Conservation (phyloP, 2,113 vertebrate genomes). For the Toxotes chatareus region DNA sequence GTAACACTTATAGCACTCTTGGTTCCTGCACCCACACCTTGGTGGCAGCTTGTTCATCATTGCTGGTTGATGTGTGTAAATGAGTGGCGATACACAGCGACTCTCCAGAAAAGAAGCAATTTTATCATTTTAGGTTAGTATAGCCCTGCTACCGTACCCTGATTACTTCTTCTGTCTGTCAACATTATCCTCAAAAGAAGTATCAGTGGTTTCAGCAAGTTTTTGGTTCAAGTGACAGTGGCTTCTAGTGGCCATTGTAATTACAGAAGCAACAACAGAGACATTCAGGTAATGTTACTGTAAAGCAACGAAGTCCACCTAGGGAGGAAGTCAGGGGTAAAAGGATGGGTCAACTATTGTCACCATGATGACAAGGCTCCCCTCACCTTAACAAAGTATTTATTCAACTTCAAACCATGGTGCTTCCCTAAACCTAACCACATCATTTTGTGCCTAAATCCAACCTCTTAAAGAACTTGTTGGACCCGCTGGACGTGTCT, state of each 20-base stretch:
- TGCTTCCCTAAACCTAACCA: not conserved
- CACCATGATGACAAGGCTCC: too few relatives aligned
- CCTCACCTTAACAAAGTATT: not conserved
- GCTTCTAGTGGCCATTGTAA: too few relatives aligned
- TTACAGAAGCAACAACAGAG: too few relatives aligned
- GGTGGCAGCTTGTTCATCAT: not conserved
- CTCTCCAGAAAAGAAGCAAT: not conserved
- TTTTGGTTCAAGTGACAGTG: too few relatives aligned
- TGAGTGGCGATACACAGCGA: not conserved
- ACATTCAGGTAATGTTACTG: too few relatives aligned
- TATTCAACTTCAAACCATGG: not conserved
- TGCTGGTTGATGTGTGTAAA: not conserved
- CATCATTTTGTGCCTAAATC: not conserved
- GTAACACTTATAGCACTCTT: too few relatives aligned
- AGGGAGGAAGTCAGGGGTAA: too few relatives aligned
- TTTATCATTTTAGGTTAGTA: not conserved
- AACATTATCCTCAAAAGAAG: too few relatives aligned
- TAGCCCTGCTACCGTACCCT: not conserved
- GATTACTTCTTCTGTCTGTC: not conserved
- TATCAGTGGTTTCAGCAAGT: too few relatives aligned
- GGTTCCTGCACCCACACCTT: not conserved
- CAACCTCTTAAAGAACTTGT: not conserved
- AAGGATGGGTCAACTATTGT: too few relatives aligned
- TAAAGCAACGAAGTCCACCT: too few relatives aligned
- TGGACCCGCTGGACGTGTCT: not conserved